Base-by-base conservation (phyloP, 2,113 vertebrate genomes). In the Donacobius atricapilla region DNA sequence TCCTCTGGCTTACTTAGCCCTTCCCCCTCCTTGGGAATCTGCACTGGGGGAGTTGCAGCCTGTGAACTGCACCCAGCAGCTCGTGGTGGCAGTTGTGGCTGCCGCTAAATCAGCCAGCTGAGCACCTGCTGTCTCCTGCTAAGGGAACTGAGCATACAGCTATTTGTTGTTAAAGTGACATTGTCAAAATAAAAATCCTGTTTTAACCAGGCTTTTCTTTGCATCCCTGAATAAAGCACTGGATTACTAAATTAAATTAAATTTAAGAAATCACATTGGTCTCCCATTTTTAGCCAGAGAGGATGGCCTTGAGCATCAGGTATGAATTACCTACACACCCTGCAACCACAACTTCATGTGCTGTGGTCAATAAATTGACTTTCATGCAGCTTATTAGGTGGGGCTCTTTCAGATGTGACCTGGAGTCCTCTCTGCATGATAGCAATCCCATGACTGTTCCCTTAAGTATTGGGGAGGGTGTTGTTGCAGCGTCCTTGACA, bases 91-190 rank as follows among this genome's bases (percentile, higher is more conserved):
- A 42, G 96, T 96, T 80, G 84, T 1, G 78, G 86, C 92, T 92
- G 63, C 94, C 92, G 94, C 76, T 94, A 83, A 94, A 87, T 96
- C 95, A 95, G 87, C 95, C 94, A 84, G 96, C 90, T 96, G 96
- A 97, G 96, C 97, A 96, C 96, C 94, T 95, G 89, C 95, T 94
- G 94, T 87, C 95, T 97, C 78, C 93, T 3, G 90, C 96, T 66
- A 57, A 84, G 83, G 64, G 76, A 93, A 45, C 72, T 33, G 65
- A 91, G 66, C 79, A 90, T 64, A 60, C 58, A 73, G 78, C 63
- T 93, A 83, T 96, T 97, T 94, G 63, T 92, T 73, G 53, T 89
- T 95, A 88, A 95, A 97, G 77, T 57, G 87, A 94, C 57, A 64
- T 10, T 89, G 85, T 87, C 83, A 95, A 81, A 78, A 79, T 82